Percentiles rank a stretch among this genome's conserved stretches.
Conservation (phyloP, 2,797 vertebrate species). For the Cuniculus paca region DNA sequence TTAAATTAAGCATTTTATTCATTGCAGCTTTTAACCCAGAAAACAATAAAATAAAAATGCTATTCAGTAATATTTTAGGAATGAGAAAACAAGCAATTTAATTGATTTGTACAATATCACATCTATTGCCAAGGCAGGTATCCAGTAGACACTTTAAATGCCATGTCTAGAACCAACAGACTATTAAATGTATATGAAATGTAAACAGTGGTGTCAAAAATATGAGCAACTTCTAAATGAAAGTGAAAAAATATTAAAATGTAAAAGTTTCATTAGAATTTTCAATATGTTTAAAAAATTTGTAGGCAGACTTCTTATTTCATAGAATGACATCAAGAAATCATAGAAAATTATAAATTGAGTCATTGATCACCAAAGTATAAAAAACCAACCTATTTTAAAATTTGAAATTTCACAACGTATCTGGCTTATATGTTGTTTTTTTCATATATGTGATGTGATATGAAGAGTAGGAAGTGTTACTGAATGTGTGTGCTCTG, state of each 20-base stretch:
- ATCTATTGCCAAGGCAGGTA: neutral
- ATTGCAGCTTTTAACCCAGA: neutral
- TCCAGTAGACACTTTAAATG: neutral
- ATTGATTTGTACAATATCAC: neutral
- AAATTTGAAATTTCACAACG: neutral
- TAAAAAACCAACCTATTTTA: neutral
- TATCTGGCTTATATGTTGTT: neutral
- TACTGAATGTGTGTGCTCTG: neutral
- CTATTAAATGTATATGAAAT: neutral
- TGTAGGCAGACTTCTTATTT: neutral
- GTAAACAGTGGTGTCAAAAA: neutral
- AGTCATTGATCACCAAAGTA: neutral
- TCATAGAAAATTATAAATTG: neutral
- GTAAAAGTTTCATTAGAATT: neutral
- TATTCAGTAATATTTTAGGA: neutral
- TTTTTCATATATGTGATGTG: neutral
- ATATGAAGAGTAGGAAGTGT: fast-evolving
- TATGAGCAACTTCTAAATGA: neutral
- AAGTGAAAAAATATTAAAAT: neutral
- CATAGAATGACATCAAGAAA: neutral
- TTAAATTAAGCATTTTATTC: neutral
- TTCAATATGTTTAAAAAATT: neutral
- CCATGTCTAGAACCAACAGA: neutral
- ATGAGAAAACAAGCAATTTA: neutral
- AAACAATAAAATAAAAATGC: neutral